phyloP scores from a whole-genome alignment of 2,888 invertebrate genomes.

The Macroteleia sp. region DNA sequence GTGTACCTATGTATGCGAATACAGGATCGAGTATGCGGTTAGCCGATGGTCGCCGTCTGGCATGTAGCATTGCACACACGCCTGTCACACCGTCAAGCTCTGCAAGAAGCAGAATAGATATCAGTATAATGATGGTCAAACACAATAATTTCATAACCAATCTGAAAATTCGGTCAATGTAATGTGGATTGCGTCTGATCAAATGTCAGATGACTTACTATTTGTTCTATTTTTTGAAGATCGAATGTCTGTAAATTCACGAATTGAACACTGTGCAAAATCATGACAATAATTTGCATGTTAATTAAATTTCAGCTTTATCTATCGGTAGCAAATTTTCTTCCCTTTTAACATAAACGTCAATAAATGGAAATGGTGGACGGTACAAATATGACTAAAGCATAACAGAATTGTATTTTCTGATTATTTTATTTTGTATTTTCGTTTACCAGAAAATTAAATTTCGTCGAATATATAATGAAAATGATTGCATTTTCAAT shows the following conservation, averaged over 20 bases:
- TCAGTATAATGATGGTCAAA: conserved; percentile 32
- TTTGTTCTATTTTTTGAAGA: neutral
- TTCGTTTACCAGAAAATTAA: no score
- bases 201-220: conserved; percentile 11
- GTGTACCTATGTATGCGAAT: conserved; percentile 44
- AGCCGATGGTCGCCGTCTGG: conserved; percentile 28
- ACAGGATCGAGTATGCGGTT: conserved; percentile 46
- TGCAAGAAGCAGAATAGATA: conserved; percentile 43
- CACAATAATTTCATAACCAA: conserved; percentile 32
- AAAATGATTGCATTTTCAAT: no score
- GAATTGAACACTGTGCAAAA: no score
- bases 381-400: no score
- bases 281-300: no score
- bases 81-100: conserved; percentile 13
- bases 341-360: no score
- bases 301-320: no score
- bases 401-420: no score
- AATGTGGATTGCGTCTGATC: conserved; percentile 9
- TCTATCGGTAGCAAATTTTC: no score
- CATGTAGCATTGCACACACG: conserved; percentile 39
- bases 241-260: neutral
- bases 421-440: no score
- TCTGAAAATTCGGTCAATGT: conserved; percentile 9
- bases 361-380: no score
- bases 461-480: no score